Conservation (phyloP, 2,113 vertebrate species). For the Australoheros scitulus region DNA sequence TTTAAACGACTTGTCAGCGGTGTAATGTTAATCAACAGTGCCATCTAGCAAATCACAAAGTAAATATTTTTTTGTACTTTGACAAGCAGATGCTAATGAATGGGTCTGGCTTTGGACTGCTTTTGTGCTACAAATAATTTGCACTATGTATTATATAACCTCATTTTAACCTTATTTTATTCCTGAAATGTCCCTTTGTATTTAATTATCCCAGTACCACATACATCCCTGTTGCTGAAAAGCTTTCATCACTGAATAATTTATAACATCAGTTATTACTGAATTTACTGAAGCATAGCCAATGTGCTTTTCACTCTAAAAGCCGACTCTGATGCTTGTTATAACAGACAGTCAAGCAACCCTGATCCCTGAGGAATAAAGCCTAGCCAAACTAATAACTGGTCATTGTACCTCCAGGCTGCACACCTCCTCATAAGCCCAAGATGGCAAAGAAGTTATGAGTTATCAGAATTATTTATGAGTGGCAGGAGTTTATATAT, state of each 20-base stretch:
- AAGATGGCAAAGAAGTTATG: slow-evolving; percentile 7
- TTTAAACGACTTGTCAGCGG: not conserved
- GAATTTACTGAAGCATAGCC: not conserved
- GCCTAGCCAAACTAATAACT: not conserved
- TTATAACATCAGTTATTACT: not conserved
- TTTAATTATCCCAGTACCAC: not conserved
- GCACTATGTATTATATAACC: not conserved
- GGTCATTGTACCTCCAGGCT: not conserved
- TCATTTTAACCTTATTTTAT: not conserved
- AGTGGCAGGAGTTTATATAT: slow-evolving; percentile 1
- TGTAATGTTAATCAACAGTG: slow-evolving; percentile 45
- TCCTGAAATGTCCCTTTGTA: not conserved
- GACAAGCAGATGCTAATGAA: slow-evolving; percentile 14
- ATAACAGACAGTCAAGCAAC: not conserved
- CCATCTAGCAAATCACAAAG: slow-evolving; percentile 45
- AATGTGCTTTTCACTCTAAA: not conserved
- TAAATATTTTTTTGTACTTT: not conserved
- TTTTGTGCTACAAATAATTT: not conserved
- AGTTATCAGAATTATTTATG: slow-evolving; percentile 44
- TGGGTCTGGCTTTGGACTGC: not conserved
- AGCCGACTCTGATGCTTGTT: not conserved
- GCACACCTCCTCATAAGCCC: slow-evolving; percentile 18
- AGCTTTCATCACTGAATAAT: slow-evolving; percentile 5
- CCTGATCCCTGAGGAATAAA: not conserved
- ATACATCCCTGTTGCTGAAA: not conserved